phyloP scores from a whole-genome alignment of 2,113 vertebrate genomes.

The Amblyornis subalaris region DNA sequence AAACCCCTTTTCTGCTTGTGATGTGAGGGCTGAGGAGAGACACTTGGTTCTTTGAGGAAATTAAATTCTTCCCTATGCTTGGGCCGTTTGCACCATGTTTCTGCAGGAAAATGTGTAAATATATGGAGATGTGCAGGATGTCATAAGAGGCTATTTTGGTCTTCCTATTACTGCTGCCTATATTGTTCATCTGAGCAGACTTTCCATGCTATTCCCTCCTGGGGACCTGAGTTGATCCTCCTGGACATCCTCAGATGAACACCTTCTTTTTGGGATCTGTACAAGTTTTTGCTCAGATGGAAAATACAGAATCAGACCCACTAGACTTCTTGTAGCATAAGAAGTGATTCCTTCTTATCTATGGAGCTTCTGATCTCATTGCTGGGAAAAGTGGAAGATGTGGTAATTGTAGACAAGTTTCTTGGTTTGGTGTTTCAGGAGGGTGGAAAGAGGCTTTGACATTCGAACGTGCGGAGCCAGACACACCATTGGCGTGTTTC shows the following conservation, averaged over 20 bases:
- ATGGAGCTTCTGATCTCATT: neutral
- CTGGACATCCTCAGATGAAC: neutral
- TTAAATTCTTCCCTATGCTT: neutral
- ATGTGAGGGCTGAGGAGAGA: neutral
- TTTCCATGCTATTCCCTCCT: accelerated
- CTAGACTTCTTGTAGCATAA: neutral
- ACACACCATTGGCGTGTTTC: neutral
- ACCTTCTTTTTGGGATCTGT: neutral
- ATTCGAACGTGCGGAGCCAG: accelerated
- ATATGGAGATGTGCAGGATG: neutral
- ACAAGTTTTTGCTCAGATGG: neutral
- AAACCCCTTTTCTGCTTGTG: neutral
- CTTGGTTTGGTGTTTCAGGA: neutral
- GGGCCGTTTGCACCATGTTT: neutral
- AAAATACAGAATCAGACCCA: neutral
- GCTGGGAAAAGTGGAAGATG: neutral
- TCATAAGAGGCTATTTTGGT: neutral
- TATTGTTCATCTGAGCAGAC: neutral
- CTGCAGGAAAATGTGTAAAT: neutral
- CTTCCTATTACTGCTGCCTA: neutral
- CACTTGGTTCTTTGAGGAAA: neutral
- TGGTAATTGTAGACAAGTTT: neutral
- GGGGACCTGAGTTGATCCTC: neutral
- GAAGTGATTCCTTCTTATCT: neutral
- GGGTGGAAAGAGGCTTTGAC: neutral